Conservation (phyloP, 2,113 vertebrate species). For the Nannobrachium achirus region DNA sequence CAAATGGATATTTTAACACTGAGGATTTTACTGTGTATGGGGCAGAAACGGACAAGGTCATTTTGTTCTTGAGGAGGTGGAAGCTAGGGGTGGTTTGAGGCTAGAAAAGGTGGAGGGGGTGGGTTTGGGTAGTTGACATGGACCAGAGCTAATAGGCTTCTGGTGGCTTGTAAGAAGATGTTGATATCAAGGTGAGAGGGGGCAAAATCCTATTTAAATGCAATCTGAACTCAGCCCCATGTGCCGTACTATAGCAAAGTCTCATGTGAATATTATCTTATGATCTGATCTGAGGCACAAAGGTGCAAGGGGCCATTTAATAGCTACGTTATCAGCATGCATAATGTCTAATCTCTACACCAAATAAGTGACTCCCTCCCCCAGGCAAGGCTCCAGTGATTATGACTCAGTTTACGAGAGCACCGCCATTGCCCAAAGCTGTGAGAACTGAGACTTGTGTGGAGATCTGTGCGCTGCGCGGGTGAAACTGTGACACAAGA, state of each 20-base stretch:
- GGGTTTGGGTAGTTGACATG: slow-evolving; percentile 49
- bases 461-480: slow-evolving; percentile 34
- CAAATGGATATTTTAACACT: not conserved
- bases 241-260: too few species aligned
- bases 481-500: slow-evolving; percentile 35
- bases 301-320: slow-evolving; percentile 44
- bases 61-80: slow-evolving; percentile 29
- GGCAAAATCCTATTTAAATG: slow-evolving; percentile 57
- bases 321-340: slow-evolving; percentile 19
- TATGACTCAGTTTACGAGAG: slow-evolving; percentile 9
- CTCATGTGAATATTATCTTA: slow-evolving; percentile 29
- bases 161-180: slow-evolving; percentile 50
- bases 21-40: not conserved
- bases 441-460: slow-evolving; percentile 40
- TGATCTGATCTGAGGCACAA: slow-evolving; percentile 41
- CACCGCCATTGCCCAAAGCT: slow-evolving; percentile 17
- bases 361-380: slow-evolving; percentile 27
- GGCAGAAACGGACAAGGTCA: slow-evolving; percentile 56
- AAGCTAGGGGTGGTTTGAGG: not conserved
- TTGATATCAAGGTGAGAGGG: slow-evolving; percentile 59
- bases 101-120: not conserved
- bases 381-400: slow-evolving; percentile 4
- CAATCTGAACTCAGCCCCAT: slow-evolving; percentile 54
- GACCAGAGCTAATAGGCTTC: slow-evolving; percentile 29
- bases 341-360: slow-evolving; percentile 36